Percentiles rank a stretch among this genome's conserved stretches.
Conservation (phyloP, 2,888 invertebrate genomes). For the Pediacus dermestoides region DNA sequence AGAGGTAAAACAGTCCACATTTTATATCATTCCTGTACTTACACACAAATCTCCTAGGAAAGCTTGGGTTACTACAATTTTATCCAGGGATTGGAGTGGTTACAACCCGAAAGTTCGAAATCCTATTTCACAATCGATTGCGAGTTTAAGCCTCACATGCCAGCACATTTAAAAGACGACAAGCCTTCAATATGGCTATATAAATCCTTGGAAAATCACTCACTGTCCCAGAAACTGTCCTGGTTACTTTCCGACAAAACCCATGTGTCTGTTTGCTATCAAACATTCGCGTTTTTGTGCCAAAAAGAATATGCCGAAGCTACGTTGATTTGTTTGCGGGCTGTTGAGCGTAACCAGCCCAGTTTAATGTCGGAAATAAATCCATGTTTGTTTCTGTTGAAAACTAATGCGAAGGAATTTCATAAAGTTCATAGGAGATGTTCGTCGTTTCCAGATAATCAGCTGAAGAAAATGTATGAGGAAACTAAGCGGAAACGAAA, state of each 20-base stretch:
- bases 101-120: conserved; percentile 56
- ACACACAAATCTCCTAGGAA: conserved; percentile 45
- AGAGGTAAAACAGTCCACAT: too few species aligned
- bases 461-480: conserved; percentile 35
- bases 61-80: conserved; percentile 56
- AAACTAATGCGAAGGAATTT: conserved; percentile 39
- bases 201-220: conserved; percentile 55
- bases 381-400: conserved; percentile 50
- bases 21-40: too few species aligned
- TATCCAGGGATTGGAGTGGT: conserved; percentile 59
- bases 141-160: conserved; percentile 47
- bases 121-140: conserved; percentile 50
- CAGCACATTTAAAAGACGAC: conserved; percentile 50
- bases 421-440: conserved; percentile 54
- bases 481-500: conserved; percentile 18
- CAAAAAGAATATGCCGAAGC: conserved; percentile 60
- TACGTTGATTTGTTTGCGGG: conserved; percentile 59
- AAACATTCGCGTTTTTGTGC: conserved; percentile 57
- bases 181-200: conserved; percentile 56
- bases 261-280: conserved; percentile 58
- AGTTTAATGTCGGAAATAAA: conserved; percentile 61
- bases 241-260: conserved; percentile 61
- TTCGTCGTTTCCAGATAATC: conserved; percentile 55
- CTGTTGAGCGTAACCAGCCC: conserved; percentile 62
- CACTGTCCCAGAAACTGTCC: conserved; percentile 58